Conservation (phyloP, 2,888 invertebrate species). For the Spicauda simplicius region DNA sequence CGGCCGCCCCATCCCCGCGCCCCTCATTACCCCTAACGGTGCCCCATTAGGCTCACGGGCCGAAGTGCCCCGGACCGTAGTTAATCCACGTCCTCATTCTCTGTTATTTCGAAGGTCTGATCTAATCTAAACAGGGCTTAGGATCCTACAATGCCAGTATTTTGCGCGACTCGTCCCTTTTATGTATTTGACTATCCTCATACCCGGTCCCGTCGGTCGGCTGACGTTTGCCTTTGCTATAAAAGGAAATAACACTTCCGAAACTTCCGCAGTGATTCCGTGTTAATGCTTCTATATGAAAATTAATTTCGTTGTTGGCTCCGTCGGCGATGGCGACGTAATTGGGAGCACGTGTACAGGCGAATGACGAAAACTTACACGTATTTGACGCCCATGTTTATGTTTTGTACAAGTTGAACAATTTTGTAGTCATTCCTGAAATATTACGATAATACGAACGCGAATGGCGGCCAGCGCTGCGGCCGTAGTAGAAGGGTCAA, state of each 20-base stretch:
- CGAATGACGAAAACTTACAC: slow-evolving; percentile 19
- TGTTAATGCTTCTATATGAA: slow-evolving; percentile 64
- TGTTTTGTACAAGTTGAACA: background rate
- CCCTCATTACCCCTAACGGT: slow-evolving; percentile 81
- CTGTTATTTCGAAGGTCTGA: slow-evolving; percentile 85
- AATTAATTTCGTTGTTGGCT: slow-evolving; percentile 63
- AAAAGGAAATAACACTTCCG: slow-evolving; percentile 77
- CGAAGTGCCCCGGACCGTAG: slow-evolving; percentile 83
- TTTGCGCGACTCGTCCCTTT: slow-evolving; percentile 82
- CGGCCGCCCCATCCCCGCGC: slow-evolving; percentile 64
- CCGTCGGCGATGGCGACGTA: slow-evolving; percentile 43
- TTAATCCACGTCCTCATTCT: slow-evolving; percentile 85
- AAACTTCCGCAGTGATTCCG: slow-evolving; percentile 71
- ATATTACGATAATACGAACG: slow-evolving; percentile 57
- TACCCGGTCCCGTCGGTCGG: slow-evolving; percentile 63
- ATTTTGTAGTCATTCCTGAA: slow-evolving; percentile 40
- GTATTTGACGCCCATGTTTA: background rate
- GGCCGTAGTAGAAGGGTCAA: slow-evolving; percentile 71
- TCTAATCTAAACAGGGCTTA: slow-evolving; percentile 85
- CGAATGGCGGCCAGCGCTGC: slow-evolving; percentile 48
- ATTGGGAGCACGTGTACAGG: slow-evolving; percentile 31
- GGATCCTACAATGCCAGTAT: slow-evolving; percentile 82
- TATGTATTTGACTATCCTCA: slow-evolving; percentile 79
- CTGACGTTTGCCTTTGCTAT: slow-evolving; percentile 74
- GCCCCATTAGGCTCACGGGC: slow-evolving; percentile 82